A percentile compares a stretch with the other conserved stretches of the same genome.
phyloP scores from a whole-genome alignment of 2,888 invertebrate genomes.

The Anoncus sp. region DNA sequence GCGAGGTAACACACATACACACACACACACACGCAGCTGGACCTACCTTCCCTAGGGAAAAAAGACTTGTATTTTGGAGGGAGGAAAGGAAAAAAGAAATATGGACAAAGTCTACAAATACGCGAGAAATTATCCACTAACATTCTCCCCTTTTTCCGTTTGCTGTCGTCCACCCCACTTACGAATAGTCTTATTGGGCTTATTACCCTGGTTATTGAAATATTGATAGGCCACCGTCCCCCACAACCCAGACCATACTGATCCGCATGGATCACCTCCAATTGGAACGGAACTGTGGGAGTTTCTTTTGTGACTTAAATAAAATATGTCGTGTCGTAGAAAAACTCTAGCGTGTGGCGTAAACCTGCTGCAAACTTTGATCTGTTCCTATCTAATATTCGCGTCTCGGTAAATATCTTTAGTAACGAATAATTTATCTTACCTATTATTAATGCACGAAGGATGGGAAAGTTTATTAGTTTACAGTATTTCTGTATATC shows the following conservation, averaged over 20 bases:
- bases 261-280: background rate
- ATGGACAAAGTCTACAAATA: constrained; percentile 23
- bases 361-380: background rate
- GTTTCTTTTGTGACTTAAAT: too few relatives aligned
- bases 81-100: background rate
- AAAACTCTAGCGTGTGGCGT: background rate
- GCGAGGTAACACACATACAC: background rate
- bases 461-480: background rate
- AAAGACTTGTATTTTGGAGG: background rate
- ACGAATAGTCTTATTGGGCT: constrained; percentile 29
- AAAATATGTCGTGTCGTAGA: background rate
- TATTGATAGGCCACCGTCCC: constrained; percentile 44
- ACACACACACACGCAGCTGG: background rate
- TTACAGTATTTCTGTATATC: constrained; percentile 6
- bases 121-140: constrained; percentile 45
- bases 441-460: constrained; percentile 5
- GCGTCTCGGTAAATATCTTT: constrained; percentile 4
- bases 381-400: background rate
- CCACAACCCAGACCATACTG: background rate
- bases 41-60: too few relatives aligned
- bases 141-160: constrained; percentile 23
- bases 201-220: constrained; percentile 50
- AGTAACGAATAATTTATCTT: constrained; percentile 24
- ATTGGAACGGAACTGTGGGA: too few relatives aligned
- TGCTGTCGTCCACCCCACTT: too few relatives aligned